A percentile compares a stretch with the other conserved stretches of the same genome.
phyloP scores from a whole-genome alignment of 2,888 invertebrate species.

The Junonia oenone region DNA sequence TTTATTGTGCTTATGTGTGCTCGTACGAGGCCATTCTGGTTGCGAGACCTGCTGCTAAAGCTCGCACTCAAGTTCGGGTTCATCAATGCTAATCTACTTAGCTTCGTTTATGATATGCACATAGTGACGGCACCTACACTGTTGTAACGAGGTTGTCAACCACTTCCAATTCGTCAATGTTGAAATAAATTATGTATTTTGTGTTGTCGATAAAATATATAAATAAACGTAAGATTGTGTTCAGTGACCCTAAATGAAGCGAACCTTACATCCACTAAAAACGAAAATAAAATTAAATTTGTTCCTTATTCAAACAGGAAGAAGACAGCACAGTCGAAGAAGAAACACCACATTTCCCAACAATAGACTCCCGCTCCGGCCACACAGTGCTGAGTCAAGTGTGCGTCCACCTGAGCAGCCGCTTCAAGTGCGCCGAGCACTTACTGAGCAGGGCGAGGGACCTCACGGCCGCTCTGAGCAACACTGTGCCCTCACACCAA shows the following conservation, averaged over 20 bases:
- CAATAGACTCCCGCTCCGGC: conserved; percentile 46
- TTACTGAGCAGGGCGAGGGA: conserved; percentile 47
- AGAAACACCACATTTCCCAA: conserved; percentile 42
- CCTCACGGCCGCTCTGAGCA: conserved; percentile 34
- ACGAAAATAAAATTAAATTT: too few species aligned
- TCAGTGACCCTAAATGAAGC: too few species aligned
- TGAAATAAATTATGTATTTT: too few species aligned
- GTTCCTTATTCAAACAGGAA: conserved; percentile 40
- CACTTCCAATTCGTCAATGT: too few species aligned
- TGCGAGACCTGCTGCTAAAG: conserved; percentile 36
- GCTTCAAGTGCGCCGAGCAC: conserved; percentile 43
- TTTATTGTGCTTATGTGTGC: background rate
- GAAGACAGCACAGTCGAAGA: conserved; percentile 48
- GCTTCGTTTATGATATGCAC: too few species aligned
- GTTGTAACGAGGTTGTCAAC: too few species aligned
- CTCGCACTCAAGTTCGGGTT: conserved; percentile 46
- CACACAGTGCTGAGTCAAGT: conserved; percentile 44
- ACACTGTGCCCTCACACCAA: conserved; percentile 32
- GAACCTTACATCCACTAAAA: too few species aligned
- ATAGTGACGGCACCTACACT: too few species aligned
- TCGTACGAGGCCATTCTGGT: background rate
- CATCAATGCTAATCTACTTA: conserved; percentile 40
- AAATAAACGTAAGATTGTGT: too few species aligned
- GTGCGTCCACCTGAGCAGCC: conserved; percentile 42
- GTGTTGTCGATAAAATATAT: too few species aligned